These are phyloP conservation scores for Tolypeutes matacus DNA, from an alignment of 2,797 vertebrate genomes.

Conservation along the genomic window DNA sequence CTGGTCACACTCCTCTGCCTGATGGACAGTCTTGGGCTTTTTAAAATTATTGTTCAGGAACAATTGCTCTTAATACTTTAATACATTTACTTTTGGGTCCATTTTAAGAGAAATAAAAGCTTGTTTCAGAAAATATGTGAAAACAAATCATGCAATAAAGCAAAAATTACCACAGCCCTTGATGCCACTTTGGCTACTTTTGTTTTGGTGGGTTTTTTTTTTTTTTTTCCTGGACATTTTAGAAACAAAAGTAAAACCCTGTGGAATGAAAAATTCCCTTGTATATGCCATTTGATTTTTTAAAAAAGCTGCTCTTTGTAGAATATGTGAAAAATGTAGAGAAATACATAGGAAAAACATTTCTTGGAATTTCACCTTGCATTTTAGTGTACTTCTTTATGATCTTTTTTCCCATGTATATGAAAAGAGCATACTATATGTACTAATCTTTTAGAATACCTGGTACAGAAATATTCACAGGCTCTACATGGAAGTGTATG, in stretches of 20 bases:
- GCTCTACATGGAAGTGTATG: not conserved
- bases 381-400: not conserved
- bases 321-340: not conserved
- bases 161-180: not conserved
- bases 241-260: slow-evolving; percentile 16
- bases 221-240: not conserved
- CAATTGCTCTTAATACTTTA: not conserved
- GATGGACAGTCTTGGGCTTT: not conserved
- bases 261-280: not conserved
- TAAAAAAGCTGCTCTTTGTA: not conserved
- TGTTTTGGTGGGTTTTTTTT: not conserved
- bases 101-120: slow-evolving; percentile 5
- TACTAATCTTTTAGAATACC: not conserved
- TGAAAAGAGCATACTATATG: not conserved
- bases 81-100: not conserved
- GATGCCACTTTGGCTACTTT: not conserved
- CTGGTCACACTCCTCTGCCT: not conserved
- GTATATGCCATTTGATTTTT: not conserved
- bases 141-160: slow-evolving; percentile 9
- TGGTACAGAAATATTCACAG: not conserved
- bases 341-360: not conserved
- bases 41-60: not conserved
- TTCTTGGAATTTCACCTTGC: not conserved
- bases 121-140: slow-evolving; percentile 55
- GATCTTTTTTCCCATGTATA: not conserved